Evolutionary conservation across 2,888 invertebrate species (phyloP).

Genomic region (Leucania comma): DNA sequence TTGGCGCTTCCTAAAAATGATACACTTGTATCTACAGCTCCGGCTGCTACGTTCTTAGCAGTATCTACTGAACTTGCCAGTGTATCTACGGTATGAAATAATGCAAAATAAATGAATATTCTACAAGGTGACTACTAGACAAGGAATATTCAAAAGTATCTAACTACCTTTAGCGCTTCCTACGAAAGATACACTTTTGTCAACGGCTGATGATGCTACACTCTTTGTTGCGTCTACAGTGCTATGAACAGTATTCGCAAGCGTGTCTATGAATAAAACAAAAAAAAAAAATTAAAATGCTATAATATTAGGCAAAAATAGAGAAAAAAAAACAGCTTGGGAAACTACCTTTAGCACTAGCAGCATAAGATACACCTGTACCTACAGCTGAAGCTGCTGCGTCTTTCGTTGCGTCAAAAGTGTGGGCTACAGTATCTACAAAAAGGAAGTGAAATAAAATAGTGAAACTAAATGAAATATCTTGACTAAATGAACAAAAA

Average conservation of each 20-base stretch:
- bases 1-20: slow-evolving; percentile 75
- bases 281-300: background rate
- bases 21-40: slow-evolving; percentile 73
- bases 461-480: slow-evolving; percentile 1
- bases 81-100: slow-evolving; percentile 71
- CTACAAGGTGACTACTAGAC: slow-evolving; percentile 6
- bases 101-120: slow-evolving; percentile 28
- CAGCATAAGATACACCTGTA: slow-evolving; percentile 73
- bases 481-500: background rate
- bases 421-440: slow-evolving; percentile 77
- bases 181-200: slow-evolving; percentile 72
- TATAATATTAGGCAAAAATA: background rate
- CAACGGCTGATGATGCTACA: slow-evolving; percentile 74
- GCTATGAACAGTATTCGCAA: slow-evolving; percentile 72
- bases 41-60: slow-evolving; percentile 73
- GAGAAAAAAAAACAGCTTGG: background rate
- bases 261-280: slow-evolving; percentile 56
- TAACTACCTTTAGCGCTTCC: slow-evolving; percentile 76
- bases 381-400: slow-evolving; percentile 67
- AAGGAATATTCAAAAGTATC: slow-evolving; percentile 1
- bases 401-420: slow-evolving; percentile 67
- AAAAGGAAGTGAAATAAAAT: slow-evolving; percentile 29
- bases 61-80: slow-evolving; percentile 76
- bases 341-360: slow-evolving; percentile 74
- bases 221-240: slow-evolving; percentile 80